Evolutionary conservation across 2,113 vertebrate genomes (phyloP).

Genomic region (Prionailurus bengalensis): DNA sequence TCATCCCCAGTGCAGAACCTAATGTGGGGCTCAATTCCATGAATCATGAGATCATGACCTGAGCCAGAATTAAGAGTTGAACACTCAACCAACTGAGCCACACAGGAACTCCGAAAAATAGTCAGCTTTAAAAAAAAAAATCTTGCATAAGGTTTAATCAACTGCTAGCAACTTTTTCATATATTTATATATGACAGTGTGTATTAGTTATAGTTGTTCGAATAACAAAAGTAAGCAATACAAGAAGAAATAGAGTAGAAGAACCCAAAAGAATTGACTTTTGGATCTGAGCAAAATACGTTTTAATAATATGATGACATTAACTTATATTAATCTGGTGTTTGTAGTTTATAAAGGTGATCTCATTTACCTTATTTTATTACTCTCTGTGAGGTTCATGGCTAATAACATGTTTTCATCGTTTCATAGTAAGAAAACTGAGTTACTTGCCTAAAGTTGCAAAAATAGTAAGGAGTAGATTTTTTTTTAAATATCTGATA

Average conservation of each 20-base stretch:
- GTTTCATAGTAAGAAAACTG: background rate
- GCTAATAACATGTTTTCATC: background rate
- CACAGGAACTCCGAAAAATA: background rate
- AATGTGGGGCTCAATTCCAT: no score
- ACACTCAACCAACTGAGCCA: no score
- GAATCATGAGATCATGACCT: no score
- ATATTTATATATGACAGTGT: background rate
- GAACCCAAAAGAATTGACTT: background rate
- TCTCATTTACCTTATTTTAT: background rate
- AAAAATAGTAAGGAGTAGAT: background rate
- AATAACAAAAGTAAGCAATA: background rate
- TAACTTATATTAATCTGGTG: background rate
- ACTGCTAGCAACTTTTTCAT: background rate
- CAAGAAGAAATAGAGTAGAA: background rate
- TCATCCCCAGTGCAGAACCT: no score
- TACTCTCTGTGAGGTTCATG: background rate
- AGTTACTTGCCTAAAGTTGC: background rate
- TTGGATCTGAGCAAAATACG: background rate
- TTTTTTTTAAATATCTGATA: background rate
- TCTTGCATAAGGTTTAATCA: background rate
- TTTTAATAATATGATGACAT: background rate
- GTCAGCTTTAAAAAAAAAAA: background rate
- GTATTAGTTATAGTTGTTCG: background rate
- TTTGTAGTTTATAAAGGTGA: background rate
- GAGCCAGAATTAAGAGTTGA: no score